phyloP scores from a whole-genome alignment of 2,113 vertebrate species.

The Neogale vison region DNA sequence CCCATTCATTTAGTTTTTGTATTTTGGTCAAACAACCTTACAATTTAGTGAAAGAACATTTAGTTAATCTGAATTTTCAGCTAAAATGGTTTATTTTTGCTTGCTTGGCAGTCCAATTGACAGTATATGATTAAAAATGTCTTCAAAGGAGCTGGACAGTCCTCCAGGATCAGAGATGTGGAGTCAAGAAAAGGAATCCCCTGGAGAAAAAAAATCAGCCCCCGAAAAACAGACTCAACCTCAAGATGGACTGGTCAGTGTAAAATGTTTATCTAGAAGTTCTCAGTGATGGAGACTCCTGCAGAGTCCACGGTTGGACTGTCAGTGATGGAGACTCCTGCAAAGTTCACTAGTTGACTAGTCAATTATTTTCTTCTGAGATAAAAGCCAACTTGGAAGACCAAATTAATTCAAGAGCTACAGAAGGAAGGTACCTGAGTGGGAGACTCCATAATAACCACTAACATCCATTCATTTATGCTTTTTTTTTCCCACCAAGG shows the following conservation, averaged over 20 bases:
- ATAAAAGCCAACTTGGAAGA: not conserved
- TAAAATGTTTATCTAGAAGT: not conserved
- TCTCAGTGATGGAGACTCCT: not conserved
- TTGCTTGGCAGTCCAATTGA: not conserved
- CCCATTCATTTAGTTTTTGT: not conserved
- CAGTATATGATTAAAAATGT: not conserved
- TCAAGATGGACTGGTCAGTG: not conserved
- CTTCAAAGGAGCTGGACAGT: not conserved
- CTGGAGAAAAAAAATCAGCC: not conserved
- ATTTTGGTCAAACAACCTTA: not conserved
- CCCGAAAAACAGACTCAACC: too few species aligned
- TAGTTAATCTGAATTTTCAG: not conserved
- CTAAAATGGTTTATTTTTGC: not conserved
- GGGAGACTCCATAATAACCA: not conserved
- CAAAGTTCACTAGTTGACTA: not conserved
- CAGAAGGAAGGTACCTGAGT: not conserved
- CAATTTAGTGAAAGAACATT: not conserved
- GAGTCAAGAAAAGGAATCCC: not conserved
- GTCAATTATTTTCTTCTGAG: not conserved
- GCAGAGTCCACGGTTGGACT: not conserved
- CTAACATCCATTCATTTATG: not conserved
- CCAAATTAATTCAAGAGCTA: not conserved
- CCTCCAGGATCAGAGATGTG: not conserved
- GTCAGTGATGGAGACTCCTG: not conserved
- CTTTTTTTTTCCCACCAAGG: not conserved